Evolutionary conservation across 2,888 invertebrate genomes (phyloP), one percentile per base, ranked within the genome.

Genomic region (Diarsia dahlii): DNA sequence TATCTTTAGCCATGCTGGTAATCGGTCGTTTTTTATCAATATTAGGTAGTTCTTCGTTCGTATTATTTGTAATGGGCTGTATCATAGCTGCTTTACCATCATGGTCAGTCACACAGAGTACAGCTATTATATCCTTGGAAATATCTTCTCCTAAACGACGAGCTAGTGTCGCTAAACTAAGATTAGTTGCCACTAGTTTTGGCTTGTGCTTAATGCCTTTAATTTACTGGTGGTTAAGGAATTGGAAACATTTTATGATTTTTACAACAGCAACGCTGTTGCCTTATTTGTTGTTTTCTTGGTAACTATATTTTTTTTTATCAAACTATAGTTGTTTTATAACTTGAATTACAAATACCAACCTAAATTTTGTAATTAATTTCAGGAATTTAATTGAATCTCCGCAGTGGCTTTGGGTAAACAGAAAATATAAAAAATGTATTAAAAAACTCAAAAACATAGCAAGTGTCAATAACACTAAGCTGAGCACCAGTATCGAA

Each of bases 381-480:
- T 91, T 52, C 87, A 97, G 97, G 92, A 96, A 95, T 87, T 94
- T 97, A 89, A 97, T 97, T 80, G 97, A 97, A 94, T 97, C 97
- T 64, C 97, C 97, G 5, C 95, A 97, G 80, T 97, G 97, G 97
- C 94, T 97, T 84, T 97, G 97, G 91, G 95, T 96, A 81, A 95
- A 96, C 88, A 96, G 96, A 60, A 96, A 96, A 81, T 93, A 94
- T 63, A 92, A 93, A 85, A 92, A 94, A 80, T 97, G 97, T 82
- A 86, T 97, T 64, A 92, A 91, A 65, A 93, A 95, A 88, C 91
- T 97, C 75, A 95, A 96, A 88, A 93, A 92, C 85, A 97, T 97
- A 78, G 97, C 97, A 28, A 94, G 93, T 91, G 90, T 91, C 45
- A 97, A 97, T 92, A 95, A 96, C 18, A 96, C 92, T 18, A 89